phyloP scores from a whole-genome alignment of 2,113 vertebrate species.

The Microtus oregoni region DNA sequence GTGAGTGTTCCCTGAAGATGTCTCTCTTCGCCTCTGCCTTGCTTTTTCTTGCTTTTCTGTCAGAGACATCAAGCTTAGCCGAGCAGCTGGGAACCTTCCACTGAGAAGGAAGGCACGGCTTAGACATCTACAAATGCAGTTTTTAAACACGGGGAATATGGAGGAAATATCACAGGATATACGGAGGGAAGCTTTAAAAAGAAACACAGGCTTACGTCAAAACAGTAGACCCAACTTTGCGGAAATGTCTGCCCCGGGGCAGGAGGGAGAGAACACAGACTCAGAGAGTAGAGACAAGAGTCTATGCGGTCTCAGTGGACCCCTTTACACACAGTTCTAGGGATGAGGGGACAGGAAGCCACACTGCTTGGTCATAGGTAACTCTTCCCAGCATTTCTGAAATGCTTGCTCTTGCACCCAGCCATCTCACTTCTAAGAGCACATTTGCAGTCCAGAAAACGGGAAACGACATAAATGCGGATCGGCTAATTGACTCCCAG shows the following conservation, averaged over 20 bases:
- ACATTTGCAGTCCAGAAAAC: background rate
- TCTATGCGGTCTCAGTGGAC: accelerated
- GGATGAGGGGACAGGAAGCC: background rate
- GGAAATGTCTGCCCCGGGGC: constrained; percentile 22
- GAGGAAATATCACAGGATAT: constrained; percentile 75
- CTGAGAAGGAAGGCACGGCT: background rate
- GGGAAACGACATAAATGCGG: background rate
- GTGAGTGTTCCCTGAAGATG: background rate
- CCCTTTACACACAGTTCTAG: background rate
- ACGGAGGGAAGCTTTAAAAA: constrained; percentile 75
- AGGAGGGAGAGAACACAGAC: background rate
- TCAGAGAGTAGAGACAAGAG: background rate
- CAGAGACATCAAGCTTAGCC: background rate
- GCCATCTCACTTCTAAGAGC: background rate
- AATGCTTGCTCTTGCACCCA: background rate
- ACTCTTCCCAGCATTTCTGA: background rate
- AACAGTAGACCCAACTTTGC: constrained; percentile 67
- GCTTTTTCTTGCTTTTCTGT: background rate
- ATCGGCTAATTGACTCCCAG: background rate
- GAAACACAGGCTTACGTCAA: constrained; percentile 69
- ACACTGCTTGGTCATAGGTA: background rate
- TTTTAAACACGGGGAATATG: constrained; percentile 69
- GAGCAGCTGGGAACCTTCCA: constrained; percentile 64
- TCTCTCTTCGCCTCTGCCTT: background rate
- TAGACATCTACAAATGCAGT: constrained; percentile 26